These are phyloP conservation scores for Chymomyza fuscimana DNA, from an alignment of 2,888 invertebrate species.

Conservation along the genomic window DNA sequence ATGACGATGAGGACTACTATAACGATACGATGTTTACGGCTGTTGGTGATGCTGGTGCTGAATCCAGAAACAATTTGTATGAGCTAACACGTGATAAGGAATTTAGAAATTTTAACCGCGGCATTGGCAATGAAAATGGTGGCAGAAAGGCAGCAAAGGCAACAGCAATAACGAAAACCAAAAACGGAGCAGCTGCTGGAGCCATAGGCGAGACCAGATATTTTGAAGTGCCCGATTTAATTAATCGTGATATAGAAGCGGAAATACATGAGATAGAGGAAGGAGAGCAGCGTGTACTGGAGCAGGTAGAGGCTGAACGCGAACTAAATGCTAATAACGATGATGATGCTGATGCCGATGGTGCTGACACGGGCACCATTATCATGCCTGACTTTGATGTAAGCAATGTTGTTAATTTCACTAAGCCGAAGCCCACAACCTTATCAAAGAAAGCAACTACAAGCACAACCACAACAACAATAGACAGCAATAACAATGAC, in stretches of 20 bases:
- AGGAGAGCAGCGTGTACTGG: slow-evolving; percentile 32
- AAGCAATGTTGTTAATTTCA: slow-evolving; percentile 43
- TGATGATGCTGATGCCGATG: slow-evolving; percentile 21
- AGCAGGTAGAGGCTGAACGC: slow-evolving; percentile 30
- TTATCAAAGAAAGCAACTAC: slow-evolving; percentile 24
- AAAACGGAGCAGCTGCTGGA: slow-evolving; percentile 19
- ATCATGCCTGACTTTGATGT: slow-evolving; percentile 50
- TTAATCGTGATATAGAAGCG: slow-evolving; percentile 67
- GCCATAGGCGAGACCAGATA: slow-evolving; percentile 63
- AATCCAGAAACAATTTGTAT: slow-evolving; percentile 66
- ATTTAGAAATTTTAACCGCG: neutral
- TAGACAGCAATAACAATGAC: slow-evolving; percentile 19
- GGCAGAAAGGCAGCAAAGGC: slow-evolving; percentile 58
- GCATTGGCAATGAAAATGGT: slow-evolving; percentile 62
- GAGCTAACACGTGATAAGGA: slow-evolving; percentile 66
- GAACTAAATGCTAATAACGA: slow-evolving; percentile 11
- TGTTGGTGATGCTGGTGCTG: slow-evolving; percentile 30
- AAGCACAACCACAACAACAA: slow-evolving; percentile 24
- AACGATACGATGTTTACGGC: slow-evolving; percentile 76
- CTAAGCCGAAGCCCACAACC: slow-evolving; percentile 36
- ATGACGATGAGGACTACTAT: slow-evolving; percentile 74
- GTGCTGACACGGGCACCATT: slow-evolving; percentile 38
- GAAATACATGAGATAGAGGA: slow-evolving; percentile 36
- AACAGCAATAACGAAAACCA: slow-evolving; percentile 35
- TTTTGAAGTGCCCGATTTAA: slow-evolving; percentile 78